These are phyloP conservation scores for Orycteropus afer DNA, from an alignment of 2,113 vertebrate genomes.

Conservation along the genomic window DNA sequence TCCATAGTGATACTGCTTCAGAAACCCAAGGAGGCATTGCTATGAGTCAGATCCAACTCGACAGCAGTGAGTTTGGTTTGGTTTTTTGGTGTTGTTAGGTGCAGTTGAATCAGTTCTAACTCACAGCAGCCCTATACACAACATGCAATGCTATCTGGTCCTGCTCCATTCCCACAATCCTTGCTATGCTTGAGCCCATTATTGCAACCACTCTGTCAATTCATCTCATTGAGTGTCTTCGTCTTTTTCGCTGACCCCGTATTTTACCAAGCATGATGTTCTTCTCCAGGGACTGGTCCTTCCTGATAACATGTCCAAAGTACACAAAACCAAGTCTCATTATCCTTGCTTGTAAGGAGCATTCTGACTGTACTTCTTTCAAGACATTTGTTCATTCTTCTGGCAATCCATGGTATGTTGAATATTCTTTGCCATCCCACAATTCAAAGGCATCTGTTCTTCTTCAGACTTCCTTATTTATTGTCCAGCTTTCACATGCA, in stretches of 20 bases:
- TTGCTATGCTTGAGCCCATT: not conserved
- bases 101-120: not conserved
- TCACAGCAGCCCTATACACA: not conserved
- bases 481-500: not conserved
- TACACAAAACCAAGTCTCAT: too few species aligned
- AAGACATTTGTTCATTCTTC: not conserved
- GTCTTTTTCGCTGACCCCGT: not conserved
- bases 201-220: not conserved
- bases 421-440: not conserved
- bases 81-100: not conserved
- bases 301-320: not conserved
- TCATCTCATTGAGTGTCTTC: not conserved
- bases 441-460: not conserved
- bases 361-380: not conserved
- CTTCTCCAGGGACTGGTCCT: not conserved
- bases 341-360: not conserved
- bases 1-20: too few species aligned
- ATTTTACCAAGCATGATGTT: not conserved
- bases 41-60: too few species aligned
- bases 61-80: too few species aligned
- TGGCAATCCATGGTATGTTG: not conserved
- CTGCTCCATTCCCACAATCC: not conserved
- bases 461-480: not conserved
- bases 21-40: too few species aligned
- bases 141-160: not conserved